Base-by-base conservation (phyloP, 2,113 vertebrate genomes). In the Alethe castanea region DNA sequence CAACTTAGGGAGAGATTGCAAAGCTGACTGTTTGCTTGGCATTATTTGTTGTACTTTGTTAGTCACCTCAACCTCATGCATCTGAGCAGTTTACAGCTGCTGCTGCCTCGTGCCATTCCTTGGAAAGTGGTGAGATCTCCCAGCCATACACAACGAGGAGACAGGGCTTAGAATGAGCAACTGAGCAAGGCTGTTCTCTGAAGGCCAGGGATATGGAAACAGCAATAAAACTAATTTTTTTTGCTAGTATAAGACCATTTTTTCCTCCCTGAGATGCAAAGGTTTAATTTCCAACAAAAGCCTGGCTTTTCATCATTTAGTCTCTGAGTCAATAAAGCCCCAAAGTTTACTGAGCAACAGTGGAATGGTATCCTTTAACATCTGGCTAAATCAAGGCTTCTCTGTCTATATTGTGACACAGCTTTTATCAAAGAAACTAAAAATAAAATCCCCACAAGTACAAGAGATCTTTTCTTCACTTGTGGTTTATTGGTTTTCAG, bases 401-500 rank as follows among this genome's bases (percentile, higher is more conserved):
- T 53, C 59, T 81, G 52, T 74, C 65, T 89, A 18, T 65, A 64
- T 56, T 73, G 69, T 78, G 81, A 76, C 26, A 52, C 6, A 26
- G 22, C 35, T 86, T 80, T 77, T 36, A 95, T 76, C 70, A 95
- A 86, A 93, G 38, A 92, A 73, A 24, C 20, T 62, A 66, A 71
- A 80, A 92, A 54, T 42, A 86, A 88, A 69, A 65, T 29, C 11
- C 57, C 25, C 33, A 29, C 44, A 78, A 71, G 9, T 56, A 53
- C 62, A 60, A 92, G 72, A 90, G 40, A 91, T 93, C 83, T 86
- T 67, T 70, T 85, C 81, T 91, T 86, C 67, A 70, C n/a, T 92
- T 83, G 42, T 60, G 57, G 52, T 48, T 92, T 45, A 83, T 65
- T 96, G 82, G 85, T 89, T 94, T 94, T 91, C 73, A 65, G 86